phyloP scores from a whole-genome alignment of 2,888 invertebrate species.

The Oscheius onirici region DNA sequence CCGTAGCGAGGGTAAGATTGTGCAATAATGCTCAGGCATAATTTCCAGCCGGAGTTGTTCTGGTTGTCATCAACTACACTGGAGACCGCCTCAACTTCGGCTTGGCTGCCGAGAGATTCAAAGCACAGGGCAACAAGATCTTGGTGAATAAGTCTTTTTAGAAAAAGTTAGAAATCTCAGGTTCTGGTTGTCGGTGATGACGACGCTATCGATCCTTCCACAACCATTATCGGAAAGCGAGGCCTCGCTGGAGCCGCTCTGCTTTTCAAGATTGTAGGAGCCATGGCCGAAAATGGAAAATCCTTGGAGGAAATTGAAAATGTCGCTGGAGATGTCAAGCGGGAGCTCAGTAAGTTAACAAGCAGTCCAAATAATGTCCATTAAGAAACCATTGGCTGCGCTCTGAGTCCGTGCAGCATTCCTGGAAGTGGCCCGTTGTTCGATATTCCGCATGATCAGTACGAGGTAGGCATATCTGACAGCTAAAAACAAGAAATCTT shows the following conservation, averaged over 20 bases:
- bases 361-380: no score
- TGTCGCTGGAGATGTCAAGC: conserved; percentile 62
- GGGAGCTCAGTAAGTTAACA: conserved; percentile 25
- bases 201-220: conserved; percentile 76
- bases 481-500: conserved; percentile 31
- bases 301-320: conserved; percentile 76
- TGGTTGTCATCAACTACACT: conserved; percentile 82
- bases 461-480: conserved; percentile 79
- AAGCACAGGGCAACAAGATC: conserved; percentile 70
- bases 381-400: conserved; percentile 81
- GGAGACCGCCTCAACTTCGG: conserved; percentile 85
- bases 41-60: conserved; percentile 77
- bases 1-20: conserved; percentile 38
- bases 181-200: conserved; percentile 80
- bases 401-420: conserved; percentile 79
- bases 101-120: conserved; percentile 82
- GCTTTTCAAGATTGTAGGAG: conserved; percentile 80
- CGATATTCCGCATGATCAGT: conserved; percentile 75
- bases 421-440: conserved; percentile 79
- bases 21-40: no score
- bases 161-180: neutral
- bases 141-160: neutral
- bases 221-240: conserved; percentile 77
- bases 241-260: conserved; percentile 77
- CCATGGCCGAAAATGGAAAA: conserved; percentile 79